phyloP scores from a whole-genome alignment of 1,140 invertebrate species.

The Phenacoccus solenopsis region DNA sequence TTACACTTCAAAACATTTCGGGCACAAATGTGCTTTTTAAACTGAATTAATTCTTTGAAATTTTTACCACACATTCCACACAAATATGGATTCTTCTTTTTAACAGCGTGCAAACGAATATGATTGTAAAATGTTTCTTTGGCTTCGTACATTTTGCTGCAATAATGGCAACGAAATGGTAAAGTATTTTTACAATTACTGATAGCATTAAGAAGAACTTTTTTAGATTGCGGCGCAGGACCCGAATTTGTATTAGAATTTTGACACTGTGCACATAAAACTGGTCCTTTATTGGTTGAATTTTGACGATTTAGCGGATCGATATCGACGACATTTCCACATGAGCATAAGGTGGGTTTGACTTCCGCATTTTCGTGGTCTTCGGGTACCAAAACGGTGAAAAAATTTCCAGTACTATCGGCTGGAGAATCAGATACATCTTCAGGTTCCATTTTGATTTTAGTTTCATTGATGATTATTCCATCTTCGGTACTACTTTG shows the following conservation, averaged over 20 bases:
- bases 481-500: neutral
- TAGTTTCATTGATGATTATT: neutral
- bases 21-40: slow-evolving; percentile 5
- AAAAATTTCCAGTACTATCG: neutral
- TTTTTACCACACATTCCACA: slow-evolving; percentile 14
- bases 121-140: slow-evolving; percentile 8
- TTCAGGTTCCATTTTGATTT: slow-evolving; percentile 8
- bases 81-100: slow-evolving; percentile 1
- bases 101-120: neutral
- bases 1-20: slow-evolving; percentile 4
- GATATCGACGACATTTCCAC: neutral
- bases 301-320: neutral
- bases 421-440: neutral
- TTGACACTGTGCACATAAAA: neutral
- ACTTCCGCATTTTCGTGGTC: neutral
- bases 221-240: neutral
- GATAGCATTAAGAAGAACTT: neutral
- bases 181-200: neutral
- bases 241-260: neutral
- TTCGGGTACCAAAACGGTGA: neutral
- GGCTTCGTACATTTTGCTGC: neutral
- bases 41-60: slow-evolving; percentile 11
- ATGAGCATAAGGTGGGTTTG: neutral
- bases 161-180: slow-evolving; percentile 10
- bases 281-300: neutral